A percentile compares a stretch with the other conserved stretches of the same genome.
Conservation (phyloP, 2,888 invertebrate species). For the Aphodius sticticus region DNA sequence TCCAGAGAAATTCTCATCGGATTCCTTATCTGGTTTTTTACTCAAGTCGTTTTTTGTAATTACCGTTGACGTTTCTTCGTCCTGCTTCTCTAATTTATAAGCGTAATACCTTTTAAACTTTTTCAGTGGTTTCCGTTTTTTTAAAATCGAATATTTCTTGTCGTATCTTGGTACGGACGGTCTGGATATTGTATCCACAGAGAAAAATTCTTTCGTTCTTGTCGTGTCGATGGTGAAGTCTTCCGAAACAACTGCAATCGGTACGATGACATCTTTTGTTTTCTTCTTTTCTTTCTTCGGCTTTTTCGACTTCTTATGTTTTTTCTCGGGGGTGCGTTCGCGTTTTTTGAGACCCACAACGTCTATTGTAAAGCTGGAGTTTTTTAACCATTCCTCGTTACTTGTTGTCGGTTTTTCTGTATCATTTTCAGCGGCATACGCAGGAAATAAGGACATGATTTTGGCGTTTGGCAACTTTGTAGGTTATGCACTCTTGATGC, state of each 20-base stretch:
- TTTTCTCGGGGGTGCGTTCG: slow-evolving; percentile 10
- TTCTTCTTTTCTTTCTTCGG: slow-evolving; percentile 47
- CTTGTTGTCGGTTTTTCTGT: slow-evolving; percentile 35
- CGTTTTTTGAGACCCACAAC: slow-evolving; percentile 38
- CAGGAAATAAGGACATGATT: slow-evolving; percentile 62
- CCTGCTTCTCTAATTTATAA: slow-evolving; percentile 42
- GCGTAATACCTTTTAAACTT: slow-evolving; percentile 54
- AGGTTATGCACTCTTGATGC: not conserved
- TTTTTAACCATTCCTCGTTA: slow-evolving; percentile 52
- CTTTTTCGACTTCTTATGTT: slow-evolving; percentile 49
- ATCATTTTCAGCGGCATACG: slow-evolving; percentile 52
- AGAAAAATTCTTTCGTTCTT: slow-evolving; percentile 65
- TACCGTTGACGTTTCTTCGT: slow-evolving; percentile 35
- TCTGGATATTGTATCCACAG: slow-evolving; percentile 69
- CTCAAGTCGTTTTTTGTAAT: slow-evolving; percentile 38
- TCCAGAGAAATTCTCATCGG: slow-evolving; percentile 43
- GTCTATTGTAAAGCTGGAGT: slow-evolving; percentile 59
- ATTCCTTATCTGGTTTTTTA: slow-evolving; percentile 29
- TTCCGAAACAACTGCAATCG: slow-evolving; percentile 44
- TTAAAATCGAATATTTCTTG: slow-evolving; percentile 47
- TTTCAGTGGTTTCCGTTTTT: slow-evolving; percentile 46
- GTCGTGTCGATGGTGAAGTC: slow-evolving; percentile 69
- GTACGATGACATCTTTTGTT: slow-evolving; percentile 41
- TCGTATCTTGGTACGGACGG: slow-evolving; percentile 69
- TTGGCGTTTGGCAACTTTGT: not conserved